Evolutionary conservation across 1,140 invertebrate genomes (phyloP).

Genomic region (Tenebrio molitor): DNA sequence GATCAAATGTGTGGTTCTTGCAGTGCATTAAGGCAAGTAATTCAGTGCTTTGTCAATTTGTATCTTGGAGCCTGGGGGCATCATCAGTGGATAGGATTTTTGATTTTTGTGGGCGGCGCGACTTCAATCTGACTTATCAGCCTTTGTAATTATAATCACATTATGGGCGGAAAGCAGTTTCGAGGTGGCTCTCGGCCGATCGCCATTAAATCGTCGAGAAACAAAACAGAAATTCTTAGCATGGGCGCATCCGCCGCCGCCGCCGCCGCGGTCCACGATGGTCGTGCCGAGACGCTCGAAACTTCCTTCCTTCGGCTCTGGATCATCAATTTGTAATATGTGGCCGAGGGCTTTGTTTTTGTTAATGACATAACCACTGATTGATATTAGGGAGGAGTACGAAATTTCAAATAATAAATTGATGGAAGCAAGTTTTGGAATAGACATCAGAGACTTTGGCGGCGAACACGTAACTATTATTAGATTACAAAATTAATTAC

Average conservation of each 20-base stretch:
- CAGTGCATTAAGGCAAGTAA: constrained; percentile 49
- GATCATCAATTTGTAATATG: constrained; percentile 28
- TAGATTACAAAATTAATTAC: constrained; percentile 42
- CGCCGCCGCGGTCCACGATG: too few relatives aligned
- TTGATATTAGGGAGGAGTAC: constrained; percentile 55
- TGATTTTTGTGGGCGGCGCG: constrained; percentile 60
- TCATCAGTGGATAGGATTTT: constrained; percentile 59
- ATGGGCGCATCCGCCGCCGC: background rate
- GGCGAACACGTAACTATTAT: constrained; percentile 17
- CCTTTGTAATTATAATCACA: constrained; percentile 61
- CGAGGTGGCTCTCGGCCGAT: constrained; percentile 12
- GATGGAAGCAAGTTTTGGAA: constrained; percentile 5
- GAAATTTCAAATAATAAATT: constrained; percentile 51
- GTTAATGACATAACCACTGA: constrained; percentile 57
- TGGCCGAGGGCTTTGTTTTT: constrained; percentile 55
- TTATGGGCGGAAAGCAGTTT: constrained; percentile 46
- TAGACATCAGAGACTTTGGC: constrained; percentile 1
- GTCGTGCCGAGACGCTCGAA: background rate
- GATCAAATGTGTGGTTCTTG: constrained; percentile 41
- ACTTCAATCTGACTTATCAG: constrained; percentile 57
- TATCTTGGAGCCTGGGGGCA: constrained; percentile 54
- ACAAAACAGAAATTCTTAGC: background rate
- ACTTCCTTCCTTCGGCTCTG: constrained; percentile 4
- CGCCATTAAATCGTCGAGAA: background rate
- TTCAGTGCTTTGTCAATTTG: constrained; percentile 59